phyloP scores from a whole-genome alignment of 2,113 vertebrate genomes.

The Shinisaurus crocodilurus region DNA sequence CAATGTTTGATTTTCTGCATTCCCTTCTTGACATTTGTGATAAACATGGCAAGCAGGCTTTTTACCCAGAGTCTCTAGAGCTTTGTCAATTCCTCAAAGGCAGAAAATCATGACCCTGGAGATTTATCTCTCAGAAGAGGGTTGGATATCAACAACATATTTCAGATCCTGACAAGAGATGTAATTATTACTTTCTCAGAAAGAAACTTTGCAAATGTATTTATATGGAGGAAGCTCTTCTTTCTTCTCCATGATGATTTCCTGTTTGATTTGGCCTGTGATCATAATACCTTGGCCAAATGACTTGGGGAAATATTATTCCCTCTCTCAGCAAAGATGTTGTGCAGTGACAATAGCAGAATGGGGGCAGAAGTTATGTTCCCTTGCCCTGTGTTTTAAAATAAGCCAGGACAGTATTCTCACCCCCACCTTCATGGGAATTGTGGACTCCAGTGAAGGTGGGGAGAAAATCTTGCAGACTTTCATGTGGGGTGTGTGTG shows the following conservation, averaged over 20 bases:
- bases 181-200: not conserved
- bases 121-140: not conserved
- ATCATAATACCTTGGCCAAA: not conserved
- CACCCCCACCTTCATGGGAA: no score
- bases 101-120: not conserved
- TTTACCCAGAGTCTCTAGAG: constrained; percentile 23
- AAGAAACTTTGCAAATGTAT: not conserved
- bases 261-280: not conserved
- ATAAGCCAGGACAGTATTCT: no score
- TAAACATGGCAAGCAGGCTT: constrained; percentile 25
- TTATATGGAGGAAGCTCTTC: not conserved
- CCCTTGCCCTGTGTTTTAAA: not conserved
- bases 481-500: no score
- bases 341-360: no score
- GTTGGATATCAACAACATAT: not conserved
- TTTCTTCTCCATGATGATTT: not conserved
- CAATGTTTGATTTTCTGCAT: constrained; percentile 23
- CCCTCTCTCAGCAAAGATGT: no score
- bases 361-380: not conserved
- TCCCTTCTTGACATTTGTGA: constrained; percentile 36
- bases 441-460: no score
- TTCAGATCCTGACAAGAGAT: constrained; percentile 9
- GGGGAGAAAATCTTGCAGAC: no score
- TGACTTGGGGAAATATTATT: not conserved
- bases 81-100: constrained; percentile 31